phyloP scores from a whole-genome alignment of 1,140 invertebrate genomes.

The Drosophila persimilis region DNA sequence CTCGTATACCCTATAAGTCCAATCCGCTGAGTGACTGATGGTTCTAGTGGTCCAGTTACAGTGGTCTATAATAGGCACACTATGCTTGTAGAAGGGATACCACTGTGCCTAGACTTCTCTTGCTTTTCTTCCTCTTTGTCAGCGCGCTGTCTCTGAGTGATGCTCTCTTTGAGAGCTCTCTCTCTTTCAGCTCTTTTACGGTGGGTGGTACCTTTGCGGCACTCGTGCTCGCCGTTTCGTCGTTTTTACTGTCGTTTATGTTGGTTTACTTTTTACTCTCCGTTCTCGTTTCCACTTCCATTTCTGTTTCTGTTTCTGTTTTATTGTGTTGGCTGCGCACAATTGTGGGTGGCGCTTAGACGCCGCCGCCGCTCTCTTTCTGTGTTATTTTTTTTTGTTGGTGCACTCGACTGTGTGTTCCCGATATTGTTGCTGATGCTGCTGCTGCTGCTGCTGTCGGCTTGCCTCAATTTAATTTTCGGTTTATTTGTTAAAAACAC shows the following conservation, averaged over 20 bases:
- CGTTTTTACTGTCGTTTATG: constrained; percentile 27
- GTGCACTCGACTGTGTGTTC: neutral
- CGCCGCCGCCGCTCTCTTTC: constrained; percentile 3
- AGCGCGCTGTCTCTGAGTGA: neutral
- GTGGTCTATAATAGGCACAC: no score
- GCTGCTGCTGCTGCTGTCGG: neutral
- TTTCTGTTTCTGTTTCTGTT: neutral
- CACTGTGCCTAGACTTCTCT: neutral
- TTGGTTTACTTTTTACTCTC: constrained; percentile 13
- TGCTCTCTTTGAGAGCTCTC: neutral
- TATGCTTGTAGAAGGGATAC: no score
- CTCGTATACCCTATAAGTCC: no score
- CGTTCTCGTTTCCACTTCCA: neutral
- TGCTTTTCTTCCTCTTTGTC: constrained; percentile 11
- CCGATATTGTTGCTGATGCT: constrained; percentile 6
- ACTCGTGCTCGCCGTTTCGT: constrained; percentile 11
- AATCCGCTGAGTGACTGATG: no score
- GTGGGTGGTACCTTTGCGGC: constrained; percentile 26
- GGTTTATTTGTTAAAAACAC: constrained; percentile 49
- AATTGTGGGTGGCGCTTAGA: constrained; percentile 65
- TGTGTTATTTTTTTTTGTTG: neutral
- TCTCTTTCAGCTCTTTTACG: neutral
- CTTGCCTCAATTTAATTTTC: constrained; percentile 52
- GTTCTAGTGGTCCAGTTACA: no score
- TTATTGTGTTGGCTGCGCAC: constrained; percentile 5